These are phyloP conservation scores for Microctenopoma steveboyesi DNA, from an alignment of 2,797 vertebrate species.

Conservation along the genomic window DNA sequence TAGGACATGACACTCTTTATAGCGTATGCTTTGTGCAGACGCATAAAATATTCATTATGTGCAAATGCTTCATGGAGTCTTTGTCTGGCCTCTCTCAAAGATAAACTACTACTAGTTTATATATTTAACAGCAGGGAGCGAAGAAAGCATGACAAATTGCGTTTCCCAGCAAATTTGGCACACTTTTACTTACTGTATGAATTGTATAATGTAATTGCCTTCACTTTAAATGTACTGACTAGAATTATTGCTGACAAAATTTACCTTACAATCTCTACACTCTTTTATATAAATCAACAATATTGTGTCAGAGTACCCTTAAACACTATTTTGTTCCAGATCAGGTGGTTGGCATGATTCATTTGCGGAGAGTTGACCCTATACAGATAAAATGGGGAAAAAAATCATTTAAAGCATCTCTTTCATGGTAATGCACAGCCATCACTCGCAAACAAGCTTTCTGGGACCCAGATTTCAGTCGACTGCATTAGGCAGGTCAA, in stretches of 20 bases:
- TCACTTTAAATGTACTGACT: not conserved
- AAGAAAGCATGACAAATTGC: conserved; percentile 25
- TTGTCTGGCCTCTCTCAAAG: conserved; percentile 12
- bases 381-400: conserved; percentile 1
- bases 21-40: not conserved
- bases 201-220: not conserved
- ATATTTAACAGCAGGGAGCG: conserved; percentile 16
- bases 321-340: not conserved
- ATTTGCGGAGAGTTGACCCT: conserved; percentile 16
- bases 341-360: conserved; percentile 12
- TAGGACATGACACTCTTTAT: not conserved
- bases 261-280: not conserved
- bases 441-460: conserved; percentile 34
- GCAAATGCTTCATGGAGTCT: not conserved
- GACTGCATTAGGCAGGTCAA: conserved; percentile 60
- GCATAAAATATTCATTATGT: not conserved
- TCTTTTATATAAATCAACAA: conserved; percentile 4
- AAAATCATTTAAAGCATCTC: conserved; percentile 34
- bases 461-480: conserved; percentile 40
- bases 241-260: conserved; percentile 14
- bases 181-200: not conserved
- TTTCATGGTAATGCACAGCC: conserved; percentile 31
- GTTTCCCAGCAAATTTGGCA: not conserved
- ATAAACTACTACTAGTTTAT: conserved; percentile 5
- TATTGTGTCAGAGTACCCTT: not conserved